phyloP scores from a whole-genome alignment of 2,888 invertebrate genomes.

The Xanthia togata region DNA sequence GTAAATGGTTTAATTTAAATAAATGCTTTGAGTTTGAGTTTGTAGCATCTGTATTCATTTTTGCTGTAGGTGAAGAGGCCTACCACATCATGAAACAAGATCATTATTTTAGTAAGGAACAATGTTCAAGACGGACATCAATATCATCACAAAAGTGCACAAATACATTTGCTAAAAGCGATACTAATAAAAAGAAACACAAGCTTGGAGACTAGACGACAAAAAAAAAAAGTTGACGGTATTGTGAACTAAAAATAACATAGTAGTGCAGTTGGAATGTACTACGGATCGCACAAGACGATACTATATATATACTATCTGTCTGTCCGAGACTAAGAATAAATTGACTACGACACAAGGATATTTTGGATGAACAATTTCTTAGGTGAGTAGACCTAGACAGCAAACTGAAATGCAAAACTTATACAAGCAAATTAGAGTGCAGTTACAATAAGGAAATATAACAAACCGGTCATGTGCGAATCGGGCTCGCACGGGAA shows the following conservation, averaged over 20 bases:
- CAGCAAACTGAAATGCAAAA: no score
- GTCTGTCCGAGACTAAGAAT: slow-evolving; percentile 54
- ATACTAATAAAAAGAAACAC: slow-evolving; percentile 13
- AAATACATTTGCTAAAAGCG: slow-evolving; percentile 27
- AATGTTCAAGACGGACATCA: background rate
- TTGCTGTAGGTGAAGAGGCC: no score
- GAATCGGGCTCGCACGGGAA: no score
- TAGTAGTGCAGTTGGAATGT: slow-evolving; percentile 64
- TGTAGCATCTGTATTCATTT: no score
- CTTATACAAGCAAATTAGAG: no score
- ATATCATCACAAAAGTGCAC: background rate
- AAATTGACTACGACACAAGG: slow-evolving; percentile 43
- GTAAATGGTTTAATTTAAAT: no score
- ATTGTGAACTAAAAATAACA: slow-evolving; percentile 50
- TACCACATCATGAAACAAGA: no score
- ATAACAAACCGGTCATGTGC: no score
- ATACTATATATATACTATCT: slow-evolving; percentile 40
- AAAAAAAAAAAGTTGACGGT: slow-evolving; percentile 33
- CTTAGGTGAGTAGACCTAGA: no score
- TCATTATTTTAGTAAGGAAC: no score
- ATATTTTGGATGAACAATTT: background rate
- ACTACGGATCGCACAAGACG: slow-evolving; percentile 68
- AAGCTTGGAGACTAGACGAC: slow-evolving; percentile 39
- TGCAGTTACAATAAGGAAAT: no score
- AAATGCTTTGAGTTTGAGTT: no score